Evolutionary conservation across 2,797 vertebrate genomes (phyloP).

Genomic region (Calcarius lapponicus): DNA sequence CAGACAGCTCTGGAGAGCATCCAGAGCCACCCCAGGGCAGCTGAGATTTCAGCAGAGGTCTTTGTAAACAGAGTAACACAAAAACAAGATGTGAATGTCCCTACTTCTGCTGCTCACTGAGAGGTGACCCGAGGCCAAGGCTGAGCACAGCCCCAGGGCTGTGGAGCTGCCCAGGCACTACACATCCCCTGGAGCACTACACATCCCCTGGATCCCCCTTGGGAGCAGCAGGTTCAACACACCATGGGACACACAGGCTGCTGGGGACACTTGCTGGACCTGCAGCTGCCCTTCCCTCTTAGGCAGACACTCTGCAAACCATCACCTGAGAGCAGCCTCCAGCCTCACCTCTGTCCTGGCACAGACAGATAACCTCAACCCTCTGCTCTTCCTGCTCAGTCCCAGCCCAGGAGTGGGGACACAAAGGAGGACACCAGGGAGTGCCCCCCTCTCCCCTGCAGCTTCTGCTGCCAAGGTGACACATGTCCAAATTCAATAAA

Average conservation of each 20-base stretch:
- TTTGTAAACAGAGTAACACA: neutral
- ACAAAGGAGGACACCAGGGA: neutral
- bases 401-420: neutral
- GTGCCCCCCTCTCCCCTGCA: neutral
- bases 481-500: neutral
- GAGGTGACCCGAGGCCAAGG: neutral
- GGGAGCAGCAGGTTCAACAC: neutral
- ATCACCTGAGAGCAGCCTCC: neutral
- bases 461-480: neutral
- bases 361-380: neutral
- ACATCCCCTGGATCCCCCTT: neutral
- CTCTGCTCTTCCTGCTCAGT: neutral
- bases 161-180: neutral
- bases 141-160: neutral
- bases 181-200: neutral
- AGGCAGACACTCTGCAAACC: neutral
- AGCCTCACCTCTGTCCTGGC: neutral
- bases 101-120: neutral
- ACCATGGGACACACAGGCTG: neutral
- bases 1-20: neutral
- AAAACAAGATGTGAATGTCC: neutral
- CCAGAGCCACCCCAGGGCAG: slow-evolving; percentile 17
- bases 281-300: neutral
- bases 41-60: neutral
- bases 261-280: neutral